phyloP scores from a whole-genome alignment of 2,113 vertebrate species.

The Falco punctatus region DNA sequence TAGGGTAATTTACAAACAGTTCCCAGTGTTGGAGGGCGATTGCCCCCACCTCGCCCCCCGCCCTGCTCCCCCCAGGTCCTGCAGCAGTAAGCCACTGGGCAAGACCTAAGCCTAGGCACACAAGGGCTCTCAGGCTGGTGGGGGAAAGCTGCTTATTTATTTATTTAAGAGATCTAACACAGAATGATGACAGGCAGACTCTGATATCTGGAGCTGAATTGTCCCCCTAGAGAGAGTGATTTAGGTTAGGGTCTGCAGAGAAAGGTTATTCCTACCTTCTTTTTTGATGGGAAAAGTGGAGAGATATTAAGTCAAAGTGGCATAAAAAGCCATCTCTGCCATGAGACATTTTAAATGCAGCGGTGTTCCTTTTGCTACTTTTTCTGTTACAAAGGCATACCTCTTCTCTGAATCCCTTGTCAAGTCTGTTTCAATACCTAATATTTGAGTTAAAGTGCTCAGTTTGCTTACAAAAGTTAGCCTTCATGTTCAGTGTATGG shows the following conservation, averaged over 20 bases:
- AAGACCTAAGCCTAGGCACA: background rate
- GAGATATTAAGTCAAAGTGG: background rate
- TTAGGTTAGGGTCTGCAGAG: background rate
- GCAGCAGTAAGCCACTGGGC: background rate
- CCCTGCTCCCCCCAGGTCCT: background rate
- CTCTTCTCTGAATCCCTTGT: background rate
- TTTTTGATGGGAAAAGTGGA: background rate
- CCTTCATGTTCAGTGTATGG: background rate
- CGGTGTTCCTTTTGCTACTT: background rate
- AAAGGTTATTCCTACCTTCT: background rate
- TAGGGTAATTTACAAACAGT: slow-evolving; percentile 51
- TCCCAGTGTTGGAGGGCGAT: slow-evolving; percentile 6
- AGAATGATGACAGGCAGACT: background rate
- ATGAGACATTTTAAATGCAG: background rate
- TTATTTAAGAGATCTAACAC: background rate
- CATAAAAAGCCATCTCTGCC: background rate
- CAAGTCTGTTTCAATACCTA: background rate
- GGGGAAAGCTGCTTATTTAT: background rate
- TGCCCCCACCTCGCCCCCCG: background rate
- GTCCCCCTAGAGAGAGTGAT: background rate
- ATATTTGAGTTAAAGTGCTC: background rate
- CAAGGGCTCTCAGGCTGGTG: background rate
- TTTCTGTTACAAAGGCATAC: background rate
- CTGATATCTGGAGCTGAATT: background rate
- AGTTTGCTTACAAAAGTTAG: background rate